Percentiles rank a stretch among this genome's conserved stretches.
phyloP scores from a whole-genome alignment of 1,140 invertebrate genomes.

The Catajapyx aquilonaris region DNA sequence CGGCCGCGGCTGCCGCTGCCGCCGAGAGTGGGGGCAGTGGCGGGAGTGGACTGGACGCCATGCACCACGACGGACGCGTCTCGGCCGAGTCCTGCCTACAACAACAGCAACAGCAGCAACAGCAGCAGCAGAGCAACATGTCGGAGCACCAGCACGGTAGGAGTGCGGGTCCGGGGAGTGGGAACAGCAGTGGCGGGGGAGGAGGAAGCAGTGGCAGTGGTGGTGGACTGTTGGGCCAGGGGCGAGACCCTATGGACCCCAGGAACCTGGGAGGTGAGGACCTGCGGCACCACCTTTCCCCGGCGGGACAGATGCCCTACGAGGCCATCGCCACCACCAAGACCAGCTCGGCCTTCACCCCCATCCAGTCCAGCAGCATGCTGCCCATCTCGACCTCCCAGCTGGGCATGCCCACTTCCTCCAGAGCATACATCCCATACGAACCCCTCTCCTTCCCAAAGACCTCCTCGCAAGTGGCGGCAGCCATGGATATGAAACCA shows the following conservation, averaged over 20 bases:
- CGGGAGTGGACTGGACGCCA: conserved; percentile 5
- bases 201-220: conserved; percentile 1
- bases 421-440: conserved; percentile 58
- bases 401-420: conserved; percentile 32
- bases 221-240: not conserved
- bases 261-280: conserved; percentile 14
- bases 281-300: conserved; percentile 12
- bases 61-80: conserved; percentile 26
- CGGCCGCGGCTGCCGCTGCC: too few species aligned
- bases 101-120: conserved; percentile 27
- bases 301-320: conserved; percentile 7
- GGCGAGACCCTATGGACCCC: conserved; percentile 5
- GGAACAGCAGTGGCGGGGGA: not conserved
- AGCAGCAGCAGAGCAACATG: too few species aligned
- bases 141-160: too few species aligned
- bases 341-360: conserved; percentile 69
- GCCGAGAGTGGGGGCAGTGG: too few species aligned
- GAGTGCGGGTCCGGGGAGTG: conserved; percentile 20
- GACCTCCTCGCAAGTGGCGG: conserved; percentile 14
- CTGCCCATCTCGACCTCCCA: conserved; percentile 19
- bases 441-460: conserved; percentile 70
- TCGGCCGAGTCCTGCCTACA: conserved; percentile 32
- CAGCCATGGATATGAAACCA: conserved; percentile 18
- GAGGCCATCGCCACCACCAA: conserved; percentile 10
- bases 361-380: conserved; percentile 62